Evolutionary conservation across 2,113 vertebrate genomes (phyloP), one percentile per base, ranked within the genome.

Genomic region (Pseudorectes ferrugineus): DNA sequence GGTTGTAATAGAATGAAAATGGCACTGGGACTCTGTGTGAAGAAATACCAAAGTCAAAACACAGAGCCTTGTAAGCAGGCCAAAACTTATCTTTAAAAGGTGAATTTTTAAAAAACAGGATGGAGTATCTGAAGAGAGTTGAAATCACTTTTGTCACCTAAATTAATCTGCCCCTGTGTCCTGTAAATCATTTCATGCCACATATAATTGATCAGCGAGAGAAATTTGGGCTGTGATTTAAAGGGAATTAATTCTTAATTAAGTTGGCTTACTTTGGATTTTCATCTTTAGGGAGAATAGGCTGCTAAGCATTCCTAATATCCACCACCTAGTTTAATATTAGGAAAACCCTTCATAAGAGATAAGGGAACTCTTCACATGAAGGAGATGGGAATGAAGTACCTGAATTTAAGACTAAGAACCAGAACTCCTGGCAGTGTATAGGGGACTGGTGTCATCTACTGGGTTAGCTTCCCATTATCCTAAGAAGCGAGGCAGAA

Each of bases 211-310:
- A 95, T 94, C 71, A 75, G 88, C 7, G 40, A 77, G 94, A 96
- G 80, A 93, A 95, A 83, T 90, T 88, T 54, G 61, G 65, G 42
- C 83, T 88, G 72, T 94, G 91, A 94, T 94, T 95, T 97, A 88
- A 92, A 94, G 72, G 68, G 93, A 96, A 95, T 97, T 97, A 97
- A 95, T 96, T 97, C 92, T 97, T 97, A 97, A 97, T 97, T 97
- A 96, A 95, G 75, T 94, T 96, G 94, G 78, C 88, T 97, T 91
- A 90, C 71, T 92, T 92, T 65, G 72, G 89, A 92, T 97, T 97
- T 97, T 96, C 62, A 82, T 96, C 92, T 96, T 93, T 74, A 88
- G 84, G 78, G 81, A 88, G 75, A 86, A 42, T 5, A 82, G 81
- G n/a, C 84, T 85, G 89, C 81, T 95, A 92, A 95, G 90, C 78